These are phyloP conservation scores for Zoroaster sp. DNA, from an alignment of 53 echinoderm and acorn worm species.

Conservation along the genomic window DNA sequence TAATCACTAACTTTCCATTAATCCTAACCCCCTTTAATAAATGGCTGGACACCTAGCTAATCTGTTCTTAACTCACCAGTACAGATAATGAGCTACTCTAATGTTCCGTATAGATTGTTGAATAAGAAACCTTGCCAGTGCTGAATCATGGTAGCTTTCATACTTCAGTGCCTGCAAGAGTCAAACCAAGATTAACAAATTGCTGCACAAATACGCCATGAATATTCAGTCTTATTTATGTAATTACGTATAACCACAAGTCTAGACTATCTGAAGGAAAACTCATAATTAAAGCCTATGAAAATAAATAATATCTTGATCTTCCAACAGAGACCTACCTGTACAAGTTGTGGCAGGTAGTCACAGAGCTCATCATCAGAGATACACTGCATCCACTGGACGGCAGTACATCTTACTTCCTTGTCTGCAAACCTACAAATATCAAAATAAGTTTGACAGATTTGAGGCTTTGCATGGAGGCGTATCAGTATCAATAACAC, in stretches of 20 bases:
- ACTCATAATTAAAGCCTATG: too few species aligned
- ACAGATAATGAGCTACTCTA: constrained; percentile 87
- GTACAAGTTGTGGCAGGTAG: constrained; percentile 92
- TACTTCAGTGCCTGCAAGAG: constrained; percentile 79
- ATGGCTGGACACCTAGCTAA: too few species aligned
- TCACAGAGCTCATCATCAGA: constrained; percentile 91
- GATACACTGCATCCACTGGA: constrained; percentile 77
- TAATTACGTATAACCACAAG: too few species aligned
- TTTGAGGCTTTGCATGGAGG: too few species aligned
- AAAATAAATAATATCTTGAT: too few species aligned
- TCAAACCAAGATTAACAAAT: background rate
- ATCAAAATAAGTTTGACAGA: background rate
- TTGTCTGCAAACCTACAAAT: constrained; percentile 86
- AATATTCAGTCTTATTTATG: background rate
- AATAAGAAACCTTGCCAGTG: constrained; percentile 86
- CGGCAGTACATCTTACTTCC: constrained; percentile 81
- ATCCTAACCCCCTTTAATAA: too few species aligned
- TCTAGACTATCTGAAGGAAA: too few species aligned
- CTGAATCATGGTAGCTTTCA: constrained; percentile 96
- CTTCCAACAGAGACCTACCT: too few species aligned
- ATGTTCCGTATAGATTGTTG: constrained; percentile 79
- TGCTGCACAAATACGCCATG: background rate
- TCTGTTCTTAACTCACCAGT: constrained; percentile 76
- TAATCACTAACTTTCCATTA: too few species aligned
- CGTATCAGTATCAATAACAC: too few species aligned